Conservation (phyloP, 2,797 vertebrate species). For the Sebastes goodei region DNA sequence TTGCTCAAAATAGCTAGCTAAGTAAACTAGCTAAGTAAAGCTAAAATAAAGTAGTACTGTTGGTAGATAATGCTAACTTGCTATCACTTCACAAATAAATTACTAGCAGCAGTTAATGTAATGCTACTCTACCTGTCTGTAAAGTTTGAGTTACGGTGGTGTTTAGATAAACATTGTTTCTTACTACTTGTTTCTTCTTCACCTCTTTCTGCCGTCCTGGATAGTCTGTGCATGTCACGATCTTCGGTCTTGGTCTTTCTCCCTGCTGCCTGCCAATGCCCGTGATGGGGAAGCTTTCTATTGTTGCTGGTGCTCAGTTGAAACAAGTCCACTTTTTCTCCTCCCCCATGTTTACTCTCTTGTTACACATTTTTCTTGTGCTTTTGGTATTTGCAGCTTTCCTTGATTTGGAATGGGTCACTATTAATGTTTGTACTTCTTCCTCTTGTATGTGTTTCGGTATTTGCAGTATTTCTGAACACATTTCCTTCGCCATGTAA, state of each 20-base stretch:
- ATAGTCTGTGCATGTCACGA: not conserved
- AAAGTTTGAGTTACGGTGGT: not conserved
- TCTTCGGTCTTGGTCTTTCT: not conserved
- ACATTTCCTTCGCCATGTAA: not conserved
- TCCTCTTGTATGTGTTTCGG: not conserved
- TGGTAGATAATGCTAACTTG: not conserved
- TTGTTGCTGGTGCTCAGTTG: not conserved
- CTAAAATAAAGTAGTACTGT: not conserved
- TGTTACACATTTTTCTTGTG: not conserved
- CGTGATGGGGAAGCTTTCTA: not conserved
- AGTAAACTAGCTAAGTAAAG: not conserved
- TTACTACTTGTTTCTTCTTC: not conserved
- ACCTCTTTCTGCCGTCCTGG: not conserved
- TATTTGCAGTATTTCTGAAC: not conserved
- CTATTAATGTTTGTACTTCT: not conserved
- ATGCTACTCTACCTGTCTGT: not conserved
- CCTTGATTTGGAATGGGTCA: not conserved
- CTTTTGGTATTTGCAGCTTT: not conserved
- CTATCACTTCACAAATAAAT: not conserved
- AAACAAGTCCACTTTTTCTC: not conserved
- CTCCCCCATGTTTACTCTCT: not conserved
- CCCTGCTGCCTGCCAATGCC: not conserved
- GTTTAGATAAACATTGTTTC: not conserved
- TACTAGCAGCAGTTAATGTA: not conserved
- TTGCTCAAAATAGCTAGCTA: not conserved